Conservation (phyloP, 2,888 invertebrate genomes). For the Noctua pronuba region DNA sequence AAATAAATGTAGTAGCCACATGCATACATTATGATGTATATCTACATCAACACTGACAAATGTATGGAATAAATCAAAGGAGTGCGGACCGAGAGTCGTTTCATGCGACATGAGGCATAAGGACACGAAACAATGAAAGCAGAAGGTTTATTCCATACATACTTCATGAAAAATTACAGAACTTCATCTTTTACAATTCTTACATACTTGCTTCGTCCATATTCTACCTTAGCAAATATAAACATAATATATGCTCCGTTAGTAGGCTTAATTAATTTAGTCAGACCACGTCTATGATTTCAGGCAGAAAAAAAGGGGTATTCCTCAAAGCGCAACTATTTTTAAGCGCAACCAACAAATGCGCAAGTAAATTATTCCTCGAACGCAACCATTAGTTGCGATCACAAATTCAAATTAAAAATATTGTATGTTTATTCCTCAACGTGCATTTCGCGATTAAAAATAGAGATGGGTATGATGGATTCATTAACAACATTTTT, state of each 20-base stretch:
- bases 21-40: slow-evolving; percentile 81
- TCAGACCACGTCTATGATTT: not conserved
- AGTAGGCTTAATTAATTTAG: not conserved
- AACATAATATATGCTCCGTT: not conserved
- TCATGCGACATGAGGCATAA: slow-evolving; percentile 69
- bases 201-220: not conserved
- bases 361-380: too few species aligned
- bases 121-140: not conserved
- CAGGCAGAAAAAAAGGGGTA: too few species aligned
- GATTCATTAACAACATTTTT: too few species aligned
- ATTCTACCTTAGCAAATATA: not conserved
- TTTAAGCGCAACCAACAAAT: too few species aligned
- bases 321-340: too few species aligned
- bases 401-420: too few species aligned
- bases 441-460: too few species aligned
- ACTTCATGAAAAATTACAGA: not conserved
- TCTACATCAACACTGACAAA: slow-evolving; percentile 82
- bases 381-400: too few species aligned
- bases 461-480: too few species aligned
- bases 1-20: slow-evolving; percentile 75
- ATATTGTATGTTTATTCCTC: too few species aligned
- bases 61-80: slow-evolving; percentile 83
- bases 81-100: slow-evolving; percentile 74
- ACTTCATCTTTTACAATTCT: not conserved
- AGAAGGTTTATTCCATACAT: slow-evolving; percentile 41